Base-by-base conservation (phyloP, 2,797 vertebrate species). In the Pangasius mekongensis region DNA sequence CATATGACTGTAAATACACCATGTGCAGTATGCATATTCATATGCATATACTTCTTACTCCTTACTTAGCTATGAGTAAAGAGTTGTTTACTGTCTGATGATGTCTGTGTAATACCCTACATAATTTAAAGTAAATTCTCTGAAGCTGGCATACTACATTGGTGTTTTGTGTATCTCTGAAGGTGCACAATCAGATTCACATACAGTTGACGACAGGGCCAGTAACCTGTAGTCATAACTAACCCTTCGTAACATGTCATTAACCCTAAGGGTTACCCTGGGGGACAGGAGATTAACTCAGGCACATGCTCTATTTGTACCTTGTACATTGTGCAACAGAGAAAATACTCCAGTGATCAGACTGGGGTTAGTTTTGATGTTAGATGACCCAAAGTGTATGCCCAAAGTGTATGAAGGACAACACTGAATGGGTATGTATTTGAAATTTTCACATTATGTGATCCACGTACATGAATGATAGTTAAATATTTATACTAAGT, bases 191-290 rank as follows among this genome's bases (percentile, higher is more conserved):
- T 84, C 84, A 54, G 62, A 66, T 81, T 84, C 20, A 36, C 24
- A 71, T 30, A 47, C 27, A 71, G 36, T 83, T 87, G 80, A 86
- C 3, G 62, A 86, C 47, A 86, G 64, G 66, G 82, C 80, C 74
- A 87, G 84, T 33, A 71, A 60, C 89, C 86, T 58, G 11, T 47
- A 87, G 86, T 81, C 69, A 88, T 86, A 60, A 58, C 71, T 92
- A 82, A 87, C 89, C 88, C n/a, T 43, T 90, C 83, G 78, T 74
- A 81, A 84, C 30, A 83, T 56, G 85, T 82, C 69, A 64, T 89
- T 89, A 90, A 87, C 73, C 86, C 86, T 67, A 85, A 69, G 47
- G 39, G 78, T 87, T 74, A 73, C 71, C 78, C 33, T 47, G 11
- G 56, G 76, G 76, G 66, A 86, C 84, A 73, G 39, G 30, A 60